Percentiles rank a stretch among this genome's conserved stretches.
phyloP scores from a whole-genome alignment of 2,888 invertebrate genomes.

The Agrilus mali region DNA sequence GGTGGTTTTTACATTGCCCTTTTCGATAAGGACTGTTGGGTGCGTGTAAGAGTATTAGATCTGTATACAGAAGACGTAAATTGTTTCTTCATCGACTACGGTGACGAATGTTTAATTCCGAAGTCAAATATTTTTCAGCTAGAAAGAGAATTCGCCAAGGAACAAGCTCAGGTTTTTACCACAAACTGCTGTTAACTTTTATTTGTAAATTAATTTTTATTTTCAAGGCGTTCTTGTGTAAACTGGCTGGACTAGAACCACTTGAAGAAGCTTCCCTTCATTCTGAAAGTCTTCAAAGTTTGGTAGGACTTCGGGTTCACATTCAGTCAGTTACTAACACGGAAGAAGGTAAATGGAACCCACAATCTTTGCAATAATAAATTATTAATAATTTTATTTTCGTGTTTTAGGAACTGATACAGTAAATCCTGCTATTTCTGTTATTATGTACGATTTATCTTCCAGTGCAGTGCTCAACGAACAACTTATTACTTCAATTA shows the following conservation, averaged over 20 bases:
- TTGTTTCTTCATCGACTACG: slow-evolving; percentile 64
- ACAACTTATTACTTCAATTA: slow-evolving; percentile 21
- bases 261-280: slow-evolving; percentile 29
- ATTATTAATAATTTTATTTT: background rate
- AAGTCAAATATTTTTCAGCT: slow-evolving; percentile 45
- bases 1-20: slow-evolving; percentile 35
- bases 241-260: slow-evolving; percentile 58
- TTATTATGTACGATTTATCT: slow-evolving; percentile 25
- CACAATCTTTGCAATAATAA: background rate
- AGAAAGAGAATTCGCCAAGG: slow-evolving; percentile 47
- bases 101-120: slow-evolving; percentile 49
- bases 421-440: slow-evolving; percentile 19
- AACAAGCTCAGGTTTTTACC: slow-evolving; percentile 51
- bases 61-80: slow-evolving; percentile 17
- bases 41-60: slow-evolving; percentile 34
- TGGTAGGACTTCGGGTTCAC: slow-evolving; percentile 37
- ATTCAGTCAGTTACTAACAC: slow-evolving; percentile 34
- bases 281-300: slow-evolving; percentile 32
- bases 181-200: background rate
- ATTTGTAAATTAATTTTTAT: slow-evolving; percentile 1
- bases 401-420: slow-evolving; percentile 5
- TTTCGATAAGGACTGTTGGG: slow-evolving; percentile 33
- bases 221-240: slow-evolving; percentile 51
- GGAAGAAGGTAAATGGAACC: slow-evolving; percentile 23
- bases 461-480: slow-evolving; percentile 22